Base-by-base conservation (phyloP, 92 coral and sea anemone species). In the Umimayanthus chanpuru region DNA sequence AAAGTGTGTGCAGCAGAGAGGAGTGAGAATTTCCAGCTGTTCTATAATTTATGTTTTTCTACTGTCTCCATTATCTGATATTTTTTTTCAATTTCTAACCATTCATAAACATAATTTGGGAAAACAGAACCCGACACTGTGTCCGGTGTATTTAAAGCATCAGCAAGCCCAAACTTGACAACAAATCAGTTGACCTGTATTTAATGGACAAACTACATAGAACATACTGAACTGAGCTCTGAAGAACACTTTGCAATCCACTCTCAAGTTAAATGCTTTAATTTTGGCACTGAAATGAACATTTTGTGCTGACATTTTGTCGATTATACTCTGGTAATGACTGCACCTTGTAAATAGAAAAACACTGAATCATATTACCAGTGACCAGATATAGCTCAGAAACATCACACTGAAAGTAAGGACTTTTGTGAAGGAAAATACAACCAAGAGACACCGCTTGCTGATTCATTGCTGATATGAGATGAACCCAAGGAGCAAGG, bases 371-470 rank as follows among this genome's bases (percentile, higher is more conserved):
- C 26, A 61, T 20, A 61, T 61, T 61, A 61, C n/a, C 26, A 61
- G 7, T 20, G 8, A 6, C 25, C 8, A 61, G 3, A 61, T 61
- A 5, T 25, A 56, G 65, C 65, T 56, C 6, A 39, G 28, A 6
- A 28, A 75, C 29, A 55, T 50, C 43, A 80, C 10, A 29, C 29
- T 26, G 49, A 49, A 49, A 25, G 18, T 44, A 5, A 83, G 87
- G 87, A 83, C 87, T 28, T 70, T 83, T 83, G 87, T 83, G 87
- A 83, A 83, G 85, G 85, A 88, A 73, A 39, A 88, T 71, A 26
- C 76, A 71, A 75, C 87, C 87, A 83, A 83, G 87, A 83, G 87
- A 44, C 78, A 47, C 78, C 26, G 41, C 58, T 70, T 81, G 85
- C 73, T 32, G 36, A 36, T 81, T 64, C 40, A 20, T 38, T 28